Evolutionary conservation across 2,797 vertebrate genomes (phyloP), one percentile per base, ranked within the genome.

Genomic region (Nasua narica): DNA sequence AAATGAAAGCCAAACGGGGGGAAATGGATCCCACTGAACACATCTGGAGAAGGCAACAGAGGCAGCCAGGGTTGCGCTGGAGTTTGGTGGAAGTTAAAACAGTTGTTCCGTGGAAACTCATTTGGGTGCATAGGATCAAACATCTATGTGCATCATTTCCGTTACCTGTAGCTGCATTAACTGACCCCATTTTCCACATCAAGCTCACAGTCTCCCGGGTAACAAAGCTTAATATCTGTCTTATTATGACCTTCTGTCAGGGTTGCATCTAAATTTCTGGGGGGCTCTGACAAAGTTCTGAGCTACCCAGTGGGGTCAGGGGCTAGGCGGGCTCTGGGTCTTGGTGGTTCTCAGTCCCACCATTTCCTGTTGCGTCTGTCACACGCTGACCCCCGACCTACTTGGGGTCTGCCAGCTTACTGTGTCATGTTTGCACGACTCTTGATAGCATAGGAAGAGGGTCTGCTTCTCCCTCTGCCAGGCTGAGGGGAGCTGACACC

Each of bases 121-220:
- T 84, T 46, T 77, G 5, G 29, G 9, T 46, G 37, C 67, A 67
- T 74, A 96, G 65, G 92, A 86, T 79, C 90, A 86, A 56, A 87
- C 46, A 25, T 74, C 1, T 54, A 69, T 70, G 27, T 46, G 0
- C 23, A 65, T 85, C 35, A 32, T 79, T 92, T 88, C n/a, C 52
- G 78, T 92, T 88, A 54, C 62, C 67, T 50, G 27, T 74, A 46
- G 27, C 43, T 48, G 72, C 29, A 74, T 18, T 54, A 87, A 56
- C 37, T 54, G 14, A 90, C 92, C 89, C 90, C 92, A 54, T 96
- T 94, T 96, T 96, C 52, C 35, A 18, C 82, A 72, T 79, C 77
- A 88, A 97, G 87, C 27, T 95, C 62, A 74, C 14, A 77, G 46
- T 52, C 50, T 62, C 70, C 32, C 40, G 81, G 43, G 74, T 88